Base-by-base conservation (phyloP, 2,113 vertebrate species). In the Monopterus albus region DNA sequence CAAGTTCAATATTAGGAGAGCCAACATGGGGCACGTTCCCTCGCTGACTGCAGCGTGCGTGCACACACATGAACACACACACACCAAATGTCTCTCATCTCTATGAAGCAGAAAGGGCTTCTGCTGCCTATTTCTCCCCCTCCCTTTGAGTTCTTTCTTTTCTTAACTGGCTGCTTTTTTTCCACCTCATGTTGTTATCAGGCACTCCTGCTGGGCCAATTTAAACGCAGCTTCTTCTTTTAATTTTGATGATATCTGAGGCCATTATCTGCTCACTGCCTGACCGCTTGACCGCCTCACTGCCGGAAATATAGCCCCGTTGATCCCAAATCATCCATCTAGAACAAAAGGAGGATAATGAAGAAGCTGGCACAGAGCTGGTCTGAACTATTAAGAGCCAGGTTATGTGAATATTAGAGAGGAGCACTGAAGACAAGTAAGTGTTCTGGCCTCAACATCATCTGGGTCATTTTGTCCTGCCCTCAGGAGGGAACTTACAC, bases 1-100 rank as follows among this genome's bases (percentile, higher is more conserved):
- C 71, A 77, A 86, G 82, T 84, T 79, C 86, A 88, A 89, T 83
- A 86, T 89, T 86, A 82, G 76, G 55, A 83, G 62, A 81, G 80
- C 69, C 65, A 85, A 73, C 73, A 57, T 26, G 28, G 73, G 56
- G 79, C 75, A 64, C 6, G 21, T 29, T 73, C 77, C 78, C 75
- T 20, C 26, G 83, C 56, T 59, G 85, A 67, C 51, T 71, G 39
- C 57, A 28, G 11, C 25, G 13, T n/a, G 40, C 40, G 12, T 50
- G 13, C 18, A 63, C 68, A 52, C 66, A 76, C 35, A 25, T 39
- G 20, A 33, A 21, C 38, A 47, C 18, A 53, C 15, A 42, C 60
- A 23, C 4, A 31, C 56, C 61, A 52, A 59, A 81, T 63, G 60
- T 51, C 78, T 81, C 59, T 47, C 56, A 64, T 84, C 42, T 72